Conservation (phyloP, 2,888 invertebrate genomes). For the Sialis fuliginosa region DNA sequence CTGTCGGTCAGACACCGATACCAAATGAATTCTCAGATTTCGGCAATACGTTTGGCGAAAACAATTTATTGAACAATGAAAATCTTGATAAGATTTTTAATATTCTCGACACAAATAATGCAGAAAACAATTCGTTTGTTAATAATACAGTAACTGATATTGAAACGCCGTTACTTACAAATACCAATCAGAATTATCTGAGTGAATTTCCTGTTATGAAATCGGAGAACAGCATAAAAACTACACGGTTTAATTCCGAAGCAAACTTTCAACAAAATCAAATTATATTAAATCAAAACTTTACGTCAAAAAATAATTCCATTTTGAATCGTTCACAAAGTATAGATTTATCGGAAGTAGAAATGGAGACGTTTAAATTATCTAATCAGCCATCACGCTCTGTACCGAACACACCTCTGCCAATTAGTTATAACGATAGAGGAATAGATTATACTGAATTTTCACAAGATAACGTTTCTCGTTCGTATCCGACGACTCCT, state of each 20-base stretch:
- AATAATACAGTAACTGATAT: not conserved
- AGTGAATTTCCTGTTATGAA: no score
- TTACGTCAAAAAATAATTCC: not conserved
- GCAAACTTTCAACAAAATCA: not conserved
- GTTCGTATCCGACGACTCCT: constrained; percentile 65
- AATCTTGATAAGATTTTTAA: constrained; percentile 48
- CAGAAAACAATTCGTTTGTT: not conserved
- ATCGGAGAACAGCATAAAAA: not conserved
- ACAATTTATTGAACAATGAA: constrained; percentile 35
- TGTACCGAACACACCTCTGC: constrained; percentile 49
- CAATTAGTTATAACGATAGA: constrained; percentile 28
- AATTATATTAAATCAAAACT: not conserved
- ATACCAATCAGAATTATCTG: no score
- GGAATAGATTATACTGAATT: constrained; percentile 18
- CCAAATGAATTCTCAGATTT: constrained; percentile 58
- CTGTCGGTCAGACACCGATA: constrained; percentile 48
- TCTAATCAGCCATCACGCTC: constrained; percentile 36
- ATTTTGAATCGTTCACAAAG: constrained; percentile 13
- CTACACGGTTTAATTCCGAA: not conserved
- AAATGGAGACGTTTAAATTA: constrained; percentile 8
- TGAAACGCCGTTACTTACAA: not conserved
- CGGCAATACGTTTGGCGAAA: constrained; percentile 38
- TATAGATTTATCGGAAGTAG: constrained; percentile 14
- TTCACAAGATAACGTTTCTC: constrained; percentile 26
- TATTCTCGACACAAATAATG: constrained; percentile 27